Evolutionary conservation across 2,888 invertebrate species (phyloP).

Genomic region (Allolobophora icterica): DNA sequence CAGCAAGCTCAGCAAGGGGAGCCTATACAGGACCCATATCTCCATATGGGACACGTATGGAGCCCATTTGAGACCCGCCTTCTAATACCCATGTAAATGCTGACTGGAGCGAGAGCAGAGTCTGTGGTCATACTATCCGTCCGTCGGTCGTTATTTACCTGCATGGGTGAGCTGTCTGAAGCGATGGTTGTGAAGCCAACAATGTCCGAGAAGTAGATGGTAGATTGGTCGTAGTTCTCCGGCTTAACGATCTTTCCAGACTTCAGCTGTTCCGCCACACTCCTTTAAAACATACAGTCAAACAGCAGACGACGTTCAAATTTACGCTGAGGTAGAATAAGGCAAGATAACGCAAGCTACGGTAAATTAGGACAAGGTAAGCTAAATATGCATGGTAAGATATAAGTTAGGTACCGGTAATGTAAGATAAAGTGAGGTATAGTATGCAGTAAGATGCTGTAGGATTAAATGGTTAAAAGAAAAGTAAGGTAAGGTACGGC

Average conservation of each 20-base stretch:
- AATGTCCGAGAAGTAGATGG: conserved; percentile 60
- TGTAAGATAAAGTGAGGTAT: too few species aligned
- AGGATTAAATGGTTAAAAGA: too few species aligned
- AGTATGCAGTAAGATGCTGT: too few species aligned
- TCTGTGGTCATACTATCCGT: neutral
- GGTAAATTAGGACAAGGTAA: neutral
- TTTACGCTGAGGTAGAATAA: neutral
- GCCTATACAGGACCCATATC: conserved; percentile 38
- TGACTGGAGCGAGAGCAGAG: too few species aligned
- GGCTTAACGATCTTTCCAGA: conserved; percentile 57
- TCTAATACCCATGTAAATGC: neutral
- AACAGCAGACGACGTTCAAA: neutral
- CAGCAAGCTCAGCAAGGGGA: conserved; percentile 49
- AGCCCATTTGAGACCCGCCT: neutral
- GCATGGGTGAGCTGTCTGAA: conserved; percentile 55
- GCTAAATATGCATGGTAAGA: neutral
- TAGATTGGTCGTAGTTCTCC: conserved; percentile 57
- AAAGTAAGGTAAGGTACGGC: too few species aligned
- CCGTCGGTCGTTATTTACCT: conserved; percentile 50
- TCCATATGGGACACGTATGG: neutral
- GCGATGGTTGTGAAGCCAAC: conserved; percentile 58
- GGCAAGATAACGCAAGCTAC: neutral
- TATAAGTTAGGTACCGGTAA: too few species aligned
- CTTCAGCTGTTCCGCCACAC: conserved; percentile 61
- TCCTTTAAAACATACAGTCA: conserved; percentile 48